Evolutionary conservation across 2,888 invertebrate species (phyloP).

Genomic region (Xylota segnis): DNA sequence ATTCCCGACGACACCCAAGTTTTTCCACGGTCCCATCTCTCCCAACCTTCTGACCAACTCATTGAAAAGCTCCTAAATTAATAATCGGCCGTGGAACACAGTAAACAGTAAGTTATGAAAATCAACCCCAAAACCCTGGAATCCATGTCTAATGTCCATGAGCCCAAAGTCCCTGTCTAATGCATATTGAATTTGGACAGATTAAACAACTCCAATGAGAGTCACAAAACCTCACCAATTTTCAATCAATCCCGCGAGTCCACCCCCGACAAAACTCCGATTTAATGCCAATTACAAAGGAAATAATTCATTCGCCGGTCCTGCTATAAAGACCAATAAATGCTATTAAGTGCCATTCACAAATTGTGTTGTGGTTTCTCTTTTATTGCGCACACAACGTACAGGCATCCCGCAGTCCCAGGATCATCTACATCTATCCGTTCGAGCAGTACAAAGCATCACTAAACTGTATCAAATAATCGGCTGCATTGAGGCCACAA

Average conservation of each 20-base stretch:
- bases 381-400: slow-evolving; percentile 25
- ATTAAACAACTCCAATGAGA: neutral
- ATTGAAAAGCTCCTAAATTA: too few relatives aligned
- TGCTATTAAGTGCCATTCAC: slow-evolving; percentile 37
- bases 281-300: neutral
- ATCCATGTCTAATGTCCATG: too few relatives aligned
- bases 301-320: slow-evolving; percentile 29
- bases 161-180: too few relatives aligned
- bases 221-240: neutral
- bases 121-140: too few relatives aligned
- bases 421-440: slow-evolving; percentile 22
- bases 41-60: too few relatives aligned
- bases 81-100: too few relatives aligned
- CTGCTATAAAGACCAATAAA: slow-evolving; percentile 40
- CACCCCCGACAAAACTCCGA: neutral
- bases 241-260: neutral
- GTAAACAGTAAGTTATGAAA: too few relatives aligned
- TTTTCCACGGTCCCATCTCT: too few relatives aligned
- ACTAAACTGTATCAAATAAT: slow-evolving; percentile 14
- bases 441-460: slow-evolving; percentile 14
- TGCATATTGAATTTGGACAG: neutral
- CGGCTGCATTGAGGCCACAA: slow-evolving; percentile 33
- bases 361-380: slow-evolving; percentile 54
- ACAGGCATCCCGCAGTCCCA: neutral
- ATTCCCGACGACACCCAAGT: too few relatives aligned